Evolutionary conservation across 92 coral and sea anemone species (phyloP), one percentile per base, ranked within the genome.

Genomic region (Actinostola sp.): DNA sequence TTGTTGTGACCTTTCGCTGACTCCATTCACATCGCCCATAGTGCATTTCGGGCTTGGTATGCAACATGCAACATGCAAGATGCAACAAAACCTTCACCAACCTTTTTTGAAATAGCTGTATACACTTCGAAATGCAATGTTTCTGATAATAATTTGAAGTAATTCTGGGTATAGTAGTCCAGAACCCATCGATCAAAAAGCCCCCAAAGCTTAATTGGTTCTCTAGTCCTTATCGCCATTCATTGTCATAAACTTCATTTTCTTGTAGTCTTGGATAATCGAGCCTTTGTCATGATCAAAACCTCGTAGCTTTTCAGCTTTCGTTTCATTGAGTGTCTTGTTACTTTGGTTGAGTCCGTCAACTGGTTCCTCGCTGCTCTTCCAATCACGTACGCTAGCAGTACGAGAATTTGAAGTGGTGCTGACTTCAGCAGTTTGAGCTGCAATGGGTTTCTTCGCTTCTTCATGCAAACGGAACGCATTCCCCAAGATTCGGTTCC

Each of bases 381-480:
- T 35, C 30, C 46, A 34, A 16, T 34, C 32, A 20, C 11, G 1
- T 1, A 34, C 0, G 49, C 19, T 35, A 0, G 23, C 62, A 38
- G 21, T 17, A 24, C 75, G 44, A 27, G 50, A 33, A 12, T 39
- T 52, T 30, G 72, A 23, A 26, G 58, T 19, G 0, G 74, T 68
- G 45, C 77, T 58, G 46, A 55, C 77, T 34, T 71, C 66, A 14
- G 71, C 56, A 11, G 61, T 75, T 52, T 75, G 81, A 28, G 68
- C 81, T 19, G 81, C 72, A 12, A 75, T 44, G 9, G 81, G 81
- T 54, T 63, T 64, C 44, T 75, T 75, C 19, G 68, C 60, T 26
- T 60, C 79, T 53, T 35, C 53, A 19, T 19, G 61, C 39, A 66
- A 21, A 25, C 65, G 31, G 25, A 26, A 38, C 1, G 29, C 48